Evolutionary conservation across 2,113 vertebrate genomes (phyloP), one percentile per base, ranked within the genome.

Genomic region (Cottus gobio): DNA sequence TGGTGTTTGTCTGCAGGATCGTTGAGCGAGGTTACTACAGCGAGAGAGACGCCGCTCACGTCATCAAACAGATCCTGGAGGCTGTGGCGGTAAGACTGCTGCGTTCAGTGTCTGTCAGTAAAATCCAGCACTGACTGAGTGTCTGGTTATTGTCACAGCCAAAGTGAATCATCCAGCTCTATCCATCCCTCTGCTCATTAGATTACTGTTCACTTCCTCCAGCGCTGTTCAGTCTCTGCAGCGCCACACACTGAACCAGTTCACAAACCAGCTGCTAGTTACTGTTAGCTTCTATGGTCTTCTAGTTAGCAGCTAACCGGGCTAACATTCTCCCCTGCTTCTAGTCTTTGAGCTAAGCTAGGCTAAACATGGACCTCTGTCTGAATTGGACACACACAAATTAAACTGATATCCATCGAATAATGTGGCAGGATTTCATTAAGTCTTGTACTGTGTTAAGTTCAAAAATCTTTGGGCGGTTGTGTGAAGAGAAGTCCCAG

Each of bases 1-100:
- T 12, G 26, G 1, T 39, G 52, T 77, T 24, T 79, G 58, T 85
- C 13, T 50, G 0, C 92, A 97, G 96, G 94, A 97, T 97, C 0
- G 96, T 97, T 86, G 96, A 98, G 87, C 93, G 96, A 20, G 96
- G 96, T 0, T 97, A 96, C 91, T 97, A 97, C 96, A 97, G 96
- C 3, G 96, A 98, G 87, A 84, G 94, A 80, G 96, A 96, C 0
- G 96, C 96, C 0, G 96, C 96, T 0, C 95, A 96, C 2, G 96
- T 96, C 60, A 96, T 97, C 88, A 96, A 96, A 48, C 96, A 98
- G 92, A 97, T 97, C 82, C 94, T 97, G 90, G 96, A 98, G 87
- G 97, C 96, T 0, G 96, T 96, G 72, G 94, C 91, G 90, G 96
- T 97, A 92, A 94, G 73, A 71, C 22, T 13, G 71, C 46, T 78